Evolutionary conservation across 2,797 vertebrate genomes (phyloP), one percentile per base, ranked within the genome.

Genomic region (Mionectes olivaceus): DNA sequence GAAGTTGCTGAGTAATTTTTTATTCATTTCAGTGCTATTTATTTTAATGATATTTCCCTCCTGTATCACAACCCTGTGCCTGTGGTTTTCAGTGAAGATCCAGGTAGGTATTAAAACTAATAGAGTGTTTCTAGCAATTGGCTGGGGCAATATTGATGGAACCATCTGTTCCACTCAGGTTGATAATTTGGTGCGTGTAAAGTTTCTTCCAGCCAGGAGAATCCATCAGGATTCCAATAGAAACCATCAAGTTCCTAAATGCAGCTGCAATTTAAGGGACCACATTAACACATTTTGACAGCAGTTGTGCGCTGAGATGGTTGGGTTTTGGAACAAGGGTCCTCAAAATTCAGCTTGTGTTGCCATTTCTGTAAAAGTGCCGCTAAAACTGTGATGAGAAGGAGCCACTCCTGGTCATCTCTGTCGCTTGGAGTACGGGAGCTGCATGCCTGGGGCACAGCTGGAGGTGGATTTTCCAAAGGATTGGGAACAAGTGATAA

Each of bases 1-100:
- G 52, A 68, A 86, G 60, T 82, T 92, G 83, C 37, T n/a, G 59
- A 91, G 18, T 83, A 55, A 89, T 92, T 93, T 76, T 75, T 88
- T 85, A 82, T 83, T 89, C 63, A 77, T 44, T 47, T 61, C 49
- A 44, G 74, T 10, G 50, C 70, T 63, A 41, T 93, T 95, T 35
- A 57, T 46, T 95, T 83, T 65, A 83, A 94, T 79, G 87, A 88
- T 85, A 53, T 50, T 87, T 96, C 63, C 65, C 10, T 41, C 49
- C 35, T 47, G 4, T 56, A 65, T 46, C 63, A 30, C 16, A 73
- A 71, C 9, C 44, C 65, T 60, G 2, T 4, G 5, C 32, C 46
- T 44, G 43, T 44, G 59, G 12, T 79, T 93, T 83, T 64, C 83
- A 79, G 44, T 37, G 19, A 92, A 88, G 22, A 35, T 37, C 71